Base-by-base conservation (phyloP, 2,797 vertebrate genomes). In the Lutjanus campechanus region DNA sequence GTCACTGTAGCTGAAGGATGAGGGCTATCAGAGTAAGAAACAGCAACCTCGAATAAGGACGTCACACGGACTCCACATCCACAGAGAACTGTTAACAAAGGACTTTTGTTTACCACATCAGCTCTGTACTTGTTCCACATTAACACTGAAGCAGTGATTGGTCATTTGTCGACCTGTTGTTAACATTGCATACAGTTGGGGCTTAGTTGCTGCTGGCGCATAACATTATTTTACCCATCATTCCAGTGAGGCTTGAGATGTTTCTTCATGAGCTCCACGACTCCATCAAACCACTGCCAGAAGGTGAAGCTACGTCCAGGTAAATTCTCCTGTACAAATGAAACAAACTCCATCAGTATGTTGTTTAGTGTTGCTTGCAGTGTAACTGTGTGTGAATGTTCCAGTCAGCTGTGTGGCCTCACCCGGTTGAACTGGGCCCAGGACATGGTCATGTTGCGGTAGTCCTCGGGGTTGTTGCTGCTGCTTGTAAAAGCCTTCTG, bases 251-350 rank as follows among this genome's bases (percentile, higher is more conserved):
- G 96, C 85, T 93, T 96, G 22, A 95, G 94, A 64, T 99, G 97
- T 85, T 98, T 99, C 90, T 98, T 99, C 93, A 98, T 95, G 77
- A 99, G 97, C 88, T 99, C 98, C 90, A 99, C 97, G 43, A 99
- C 98, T 5, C 98, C 98, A 0, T 99, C 98, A 91, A 99, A 99
- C 98, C 98, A 99, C 89, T 99, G 98, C 98, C 98, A 99, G 93
- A 99, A 99, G 36, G 98, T 99, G 85, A 99, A 99, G 93, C 97
- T 99, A 78, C 98, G 95, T 75, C 97, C 97, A 0, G 97, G 98
- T 85, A 99, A 93, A 79, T 97, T 99, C 90, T 99, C 98, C 98
- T 99, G 91, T 66, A 61, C 5, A 76, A 47, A 78, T 13, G 0
- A 77, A 69, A 75, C 55, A 62, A 1, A 25, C 11, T 46, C 2